These are phyloP conservation scores for Myoxocephalus aenaeus DNA, from an alignment of 2,797 vertebrate species.

Conservation along the genomic window DNA sequence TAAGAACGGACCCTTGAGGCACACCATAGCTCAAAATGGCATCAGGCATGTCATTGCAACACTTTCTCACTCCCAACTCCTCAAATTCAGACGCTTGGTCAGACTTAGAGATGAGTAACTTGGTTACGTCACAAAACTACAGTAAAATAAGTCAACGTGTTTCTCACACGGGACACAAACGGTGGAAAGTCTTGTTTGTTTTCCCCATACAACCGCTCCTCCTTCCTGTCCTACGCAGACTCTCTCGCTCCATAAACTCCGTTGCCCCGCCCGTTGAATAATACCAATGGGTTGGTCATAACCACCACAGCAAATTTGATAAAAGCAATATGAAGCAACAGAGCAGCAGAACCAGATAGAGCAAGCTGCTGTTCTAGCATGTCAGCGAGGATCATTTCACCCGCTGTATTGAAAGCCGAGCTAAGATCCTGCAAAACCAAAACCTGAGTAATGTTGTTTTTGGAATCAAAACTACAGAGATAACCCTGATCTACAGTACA, in stretches of 20 bases:
- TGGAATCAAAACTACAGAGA: neutral
- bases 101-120: neutral
- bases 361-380: neutral
- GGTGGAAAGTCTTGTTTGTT: neutral
- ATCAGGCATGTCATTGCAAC: neutral
- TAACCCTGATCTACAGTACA: neutral
- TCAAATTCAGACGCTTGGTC: neutral
- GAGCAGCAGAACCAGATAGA: neutral
- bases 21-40: slow-evolving; percentile 1
- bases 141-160: neutral
- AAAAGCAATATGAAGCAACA: neutral
- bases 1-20: neutral
- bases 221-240: neutral
- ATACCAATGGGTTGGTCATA: neutral
- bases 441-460: neutral
- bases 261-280: neutral
- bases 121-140: neutral
- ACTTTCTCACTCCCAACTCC: neutral
- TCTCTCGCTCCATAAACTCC: neutral
- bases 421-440: neutral
- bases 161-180: neutral
- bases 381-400: neutral
- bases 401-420: neutral
- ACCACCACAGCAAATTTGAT: slow-evolving; percentile 3
- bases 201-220: neutral